These are phyloP conservation scores for Protaetia brevitarsis DNA, from an alignment of 1,140 invertebrate genomes.

Conservation along the genomic window DNA sequence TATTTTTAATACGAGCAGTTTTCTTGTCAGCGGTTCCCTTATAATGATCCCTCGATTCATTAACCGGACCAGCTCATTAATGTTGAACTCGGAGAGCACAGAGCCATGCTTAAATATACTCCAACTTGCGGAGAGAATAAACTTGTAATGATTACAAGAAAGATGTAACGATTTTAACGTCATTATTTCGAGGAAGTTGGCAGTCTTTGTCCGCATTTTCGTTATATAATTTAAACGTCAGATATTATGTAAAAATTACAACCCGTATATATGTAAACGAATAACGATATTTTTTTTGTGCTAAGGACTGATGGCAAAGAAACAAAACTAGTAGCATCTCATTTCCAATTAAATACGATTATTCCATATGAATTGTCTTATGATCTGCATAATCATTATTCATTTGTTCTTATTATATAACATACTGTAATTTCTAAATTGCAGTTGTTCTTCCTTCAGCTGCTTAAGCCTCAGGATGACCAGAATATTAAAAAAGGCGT, in stretches of 20 bases:
- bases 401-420: neutral
- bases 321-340: too few relatives aligned
- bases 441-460: neutral
- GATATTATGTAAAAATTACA: too few relatives aligned
- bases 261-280: too few relatives aligned
- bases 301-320: too few relatives aligned
- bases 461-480: neutral
- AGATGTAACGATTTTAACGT: neutral
- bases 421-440: neutral
- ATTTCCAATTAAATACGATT: too few relatives aligned
- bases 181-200: slow-evolving; percentile 9
- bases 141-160: slow-evolving; percentile 17
- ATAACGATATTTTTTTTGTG: too few relatives aligned
- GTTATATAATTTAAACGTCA: too few relatives aligned
- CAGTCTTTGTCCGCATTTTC: neutral
- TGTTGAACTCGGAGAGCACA: neutral
- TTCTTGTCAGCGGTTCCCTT: neutral
- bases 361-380: too few relatives aligned
- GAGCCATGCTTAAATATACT: slow-evolving; percentile 9
- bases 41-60: slow-evolving; percentile 17
- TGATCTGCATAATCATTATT: too few relatives aligned
- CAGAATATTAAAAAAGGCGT: slow-evolving; percentile 10
- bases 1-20: slow-evolving; percentile 9
- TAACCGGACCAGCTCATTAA: slow-evolving; percentile 17
- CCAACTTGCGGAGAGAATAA: neutral